A percentile compares a stretch with the other conserved stretches of the same genome.
phyloP scores from a whole-genome alignment of 2,797 vertebrate species.

The Mormyrops boulengeri region DNA sequence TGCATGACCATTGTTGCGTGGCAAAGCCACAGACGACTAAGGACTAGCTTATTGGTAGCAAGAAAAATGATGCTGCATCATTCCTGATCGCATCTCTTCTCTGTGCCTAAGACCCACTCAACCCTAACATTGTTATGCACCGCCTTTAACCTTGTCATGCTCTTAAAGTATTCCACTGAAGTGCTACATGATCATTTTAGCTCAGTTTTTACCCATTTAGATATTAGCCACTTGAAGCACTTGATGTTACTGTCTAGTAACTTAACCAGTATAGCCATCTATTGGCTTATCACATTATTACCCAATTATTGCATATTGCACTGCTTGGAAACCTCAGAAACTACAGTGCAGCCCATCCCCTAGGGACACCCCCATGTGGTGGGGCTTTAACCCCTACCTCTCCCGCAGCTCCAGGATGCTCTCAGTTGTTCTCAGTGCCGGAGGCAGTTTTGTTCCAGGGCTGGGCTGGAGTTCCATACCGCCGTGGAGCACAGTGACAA shows the following conservation, averaged over 20 bases:
- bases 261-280: background rate
- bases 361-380: background rate
- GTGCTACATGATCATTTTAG: constrained; percentile 3
- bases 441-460: constrained; percentile 96
- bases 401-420: constrained; percentile 82
- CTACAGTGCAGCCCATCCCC: background rate
- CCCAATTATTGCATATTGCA: background rate
- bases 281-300: background rate
- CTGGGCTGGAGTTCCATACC: constrained; percentile 92
- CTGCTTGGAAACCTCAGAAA: background rate
- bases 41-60: background rate
- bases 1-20: background rate
- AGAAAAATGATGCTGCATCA: background rate
- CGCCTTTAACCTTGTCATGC: background rate
- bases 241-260: background rate
- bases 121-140: background rate
- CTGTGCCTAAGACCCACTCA: background rate
- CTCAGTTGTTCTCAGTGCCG: constrained; percentile 92
- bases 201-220: background rate
- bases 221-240: background rate
- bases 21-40: background rate
- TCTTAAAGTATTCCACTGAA: background rate
- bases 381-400: background rate
- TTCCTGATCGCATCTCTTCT: background rate
- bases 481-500: constrained; percentile 89